phyloP scores from a whole-genome alignment of 2,888 invertebrate species.

The Tineola bisselliella region DNA sequence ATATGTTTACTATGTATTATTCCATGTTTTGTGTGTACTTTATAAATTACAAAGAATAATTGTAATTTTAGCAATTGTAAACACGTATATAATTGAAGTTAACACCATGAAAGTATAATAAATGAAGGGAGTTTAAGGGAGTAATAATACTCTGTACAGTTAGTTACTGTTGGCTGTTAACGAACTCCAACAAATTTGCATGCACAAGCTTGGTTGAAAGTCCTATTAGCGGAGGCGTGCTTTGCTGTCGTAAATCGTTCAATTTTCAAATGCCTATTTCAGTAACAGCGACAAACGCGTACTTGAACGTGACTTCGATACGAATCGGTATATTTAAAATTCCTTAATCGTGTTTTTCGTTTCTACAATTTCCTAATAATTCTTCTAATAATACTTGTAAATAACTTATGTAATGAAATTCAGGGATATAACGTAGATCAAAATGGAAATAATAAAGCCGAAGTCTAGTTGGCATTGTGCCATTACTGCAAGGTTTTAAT shows the following conservation, averaged over 20 bases:
- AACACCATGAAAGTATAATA: neutral
- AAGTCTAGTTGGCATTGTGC: conserved; percentile 16
- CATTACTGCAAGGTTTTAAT: conserved; percentile 17
- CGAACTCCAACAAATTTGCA: conserved; percentile 11
- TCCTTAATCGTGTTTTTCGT: neutral
- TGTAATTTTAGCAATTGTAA: too few relatives aligned
- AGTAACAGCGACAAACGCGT: neutral
- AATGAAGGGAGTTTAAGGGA: neutral
- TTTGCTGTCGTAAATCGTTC: neutral
- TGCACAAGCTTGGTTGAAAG: conserved; percentile 6
- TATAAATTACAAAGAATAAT: too few relatives aligned
- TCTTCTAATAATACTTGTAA: too few relatives aligned
- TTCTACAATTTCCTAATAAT: too few relatives aligned
- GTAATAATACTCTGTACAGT: neutral
- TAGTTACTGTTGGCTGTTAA: neutral
- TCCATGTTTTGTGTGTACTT: too few relatives aligned
- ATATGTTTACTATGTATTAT: too few relatives aligned
- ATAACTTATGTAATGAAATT: too few relatives aligned
- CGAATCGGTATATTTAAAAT: neutral
- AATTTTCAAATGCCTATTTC: neutral
- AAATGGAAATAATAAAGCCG: conserved; percentile 15
- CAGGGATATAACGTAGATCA: conserved; percentile 16
- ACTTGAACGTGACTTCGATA: neutral
- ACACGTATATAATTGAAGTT: too few relatives aligned
- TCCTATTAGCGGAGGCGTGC: conserved; percentile 5